Conservation (phyloP, 2,113 vertebrate genomes). For the Meleagris gallopavo region DNA sequence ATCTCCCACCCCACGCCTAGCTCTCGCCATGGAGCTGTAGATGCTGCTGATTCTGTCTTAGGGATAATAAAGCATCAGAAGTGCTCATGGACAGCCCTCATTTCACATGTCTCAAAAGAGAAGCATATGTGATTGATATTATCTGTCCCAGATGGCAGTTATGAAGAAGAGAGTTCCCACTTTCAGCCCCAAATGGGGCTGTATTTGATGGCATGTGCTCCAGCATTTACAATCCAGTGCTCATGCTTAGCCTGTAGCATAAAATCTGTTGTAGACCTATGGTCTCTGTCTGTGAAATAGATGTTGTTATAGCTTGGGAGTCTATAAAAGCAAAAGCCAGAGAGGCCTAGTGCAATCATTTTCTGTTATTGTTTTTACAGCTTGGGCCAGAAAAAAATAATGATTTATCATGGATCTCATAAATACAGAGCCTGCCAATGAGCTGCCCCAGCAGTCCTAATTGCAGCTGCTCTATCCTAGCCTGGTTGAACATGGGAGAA, state of each 20-base stretch:
- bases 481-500: fast-evolving
- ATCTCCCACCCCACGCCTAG: neutral
- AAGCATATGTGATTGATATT: neutral
- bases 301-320: neutral
- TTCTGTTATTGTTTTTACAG: neutral
- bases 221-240: fast-evolving
- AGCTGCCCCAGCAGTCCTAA: neutral
- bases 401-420: neutral
- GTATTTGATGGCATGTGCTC: neutral
- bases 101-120: neutral
- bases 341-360: neutral
- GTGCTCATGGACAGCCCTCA: neutral
- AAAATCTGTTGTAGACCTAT: neutral
- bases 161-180: neutral
- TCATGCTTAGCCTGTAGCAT: fast-evolving
- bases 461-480: neutral
- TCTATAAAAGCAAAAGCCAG: neutral
- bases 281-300: neutral
- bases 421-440: neutral
- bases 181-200: neutral
- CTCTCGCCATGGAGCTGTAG: neutral
- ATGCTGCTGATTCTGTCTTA: neutral
- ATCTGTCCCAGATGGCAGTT: neutral
- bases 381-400: neutral
- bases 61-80: neutral